phyloP scores from a whole-genome alignment of 2,113 vertebrate genomes.

The Phasianus colchicus region DNA sequence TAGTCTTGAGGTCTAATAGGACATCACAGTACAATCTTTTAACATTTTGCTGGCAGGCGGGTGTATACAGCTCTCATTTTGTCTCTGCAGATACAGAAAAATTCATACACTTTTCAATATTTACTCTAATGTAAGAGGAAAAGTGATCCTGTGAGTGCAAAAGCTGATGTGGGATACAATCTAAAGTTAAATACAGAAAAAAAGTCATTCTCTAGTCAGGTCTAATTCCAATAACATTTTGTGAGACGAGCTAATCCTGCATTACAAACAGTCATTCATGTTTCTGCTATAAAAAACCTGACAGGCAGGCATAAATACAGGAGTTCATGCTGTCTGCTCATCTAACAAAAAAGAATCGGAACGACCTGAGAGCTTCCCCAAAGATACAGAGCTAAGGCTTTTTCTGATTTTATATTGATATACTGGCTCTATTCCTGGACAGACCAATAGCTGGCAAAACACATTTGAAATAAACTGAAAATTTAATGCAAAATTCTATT shows the following conservation, averaged over 20 bases:
- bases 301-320: conserved; percentile 32
- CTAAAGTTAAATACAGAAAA: conserved; percentile 23
- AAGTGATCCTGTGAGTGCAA: not conserved
- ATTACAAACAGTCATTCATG: conserved; percentile 15
- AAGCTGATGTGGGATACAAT: not conserved
- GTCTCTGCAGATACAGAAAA: conserved; percentile 19
- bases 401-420: conserved; percentile 36
- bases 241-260: conserved; percentile 41
- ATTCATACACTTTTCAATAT: conserved; percentile 3
- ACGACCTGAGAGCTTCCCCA: not conserved
- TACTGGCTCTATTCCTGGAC: not conserved
- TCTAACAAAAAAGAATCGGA: conserved; percentile 14
- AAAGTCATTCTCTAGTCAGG: conserved; percentile 1
- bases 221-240: not conserved
- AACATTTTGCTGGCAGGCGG: conserved; percentile 20
- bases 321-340: not conserved
- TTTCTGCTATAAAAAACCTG: conserved; percentile 19
- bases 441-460: conserved; percentile 2
- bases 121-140: not conserved
- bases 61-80: not conserved
- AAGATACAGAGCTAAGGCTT: not conserved
- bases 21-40: conserved; percentile 39
- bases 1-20: conserved; percentile 56
- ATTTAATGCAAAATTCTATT: conserved; percentile 11
- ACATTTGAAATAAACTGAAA: conserved; percentile 27